phyloP scores from a whole-genome alignment of 1,140 invertebrate genomes.

The Drosophila sproati region DNA sequence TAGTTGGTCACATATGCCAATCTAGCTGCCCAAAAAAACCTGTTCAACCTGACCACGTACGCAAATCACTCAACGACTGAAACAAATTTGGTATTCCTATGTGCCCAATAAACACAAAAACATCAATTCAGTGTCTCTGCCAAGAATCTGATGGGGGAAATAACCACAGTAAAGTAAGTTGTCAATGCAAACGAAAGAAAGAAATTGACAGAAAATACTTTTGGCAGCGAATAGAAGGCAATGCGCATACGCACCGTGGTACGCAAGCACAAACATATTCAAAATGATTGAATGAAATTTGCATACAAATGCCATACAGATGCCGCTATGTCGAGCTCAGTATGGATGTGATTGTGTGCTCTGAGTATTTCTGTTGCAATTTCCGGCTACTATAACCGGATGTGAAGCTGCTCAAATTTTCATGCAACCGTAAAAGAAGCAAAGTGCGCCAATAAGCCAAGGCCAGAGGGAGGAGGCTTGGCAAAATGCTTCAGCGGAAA shows the following conservation, averaged over 20 bases:
- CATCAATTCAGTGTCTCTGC: constrained; percentile 2
- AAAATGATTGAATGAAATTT: constrained; percentile 66
- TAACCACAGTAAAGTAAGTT: neutral
- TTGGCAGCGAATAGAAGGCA: constrained; percentile 31
- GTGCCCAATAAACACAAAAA: constrained; percentile 49
- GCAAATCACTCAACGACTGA: constrained; percentile 56
- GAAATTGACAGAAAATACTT: constrained; percentile 40
- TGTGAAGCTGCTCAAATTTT: constrained; percentile 74
- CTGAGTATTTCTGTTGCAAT: constrained; percentile 72
- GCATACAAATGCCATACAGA: constrained; percentile 72
- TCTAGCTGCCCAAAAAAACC: constrained; percentile 36
- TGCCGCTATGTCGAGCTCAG: constrained; percentile 15
- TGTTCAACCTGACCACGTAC: constrained; percentile 23
- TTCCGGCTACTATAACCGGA: constrained; percentile 71
- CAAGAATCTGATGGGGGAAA: no score
- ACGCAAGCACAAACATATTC: constrained; percentile 45
- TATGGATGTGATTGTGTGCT: constrained; percentile 22
- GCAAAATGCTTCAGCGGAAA: constrained; percentile 27
- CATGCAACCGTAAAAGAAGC: constrained; percentile 74
- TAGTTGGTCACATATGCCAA: constrained; percentile 54
- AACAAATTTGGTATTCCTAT: constrained; percentile 69
- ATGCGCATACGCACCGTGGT: constrained; percentile 62
- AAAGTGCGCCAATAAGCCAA: constrained; percentile 67
- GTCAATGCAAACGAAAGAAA: constrained; percentile 46
- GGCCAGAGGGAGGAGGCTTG: neutral